Percentiles rank a stretch among this genome's conserved stretches.
Conservation (phyloP, 1,140 invertebrate species). For the Micrasema minimum region DNA sequence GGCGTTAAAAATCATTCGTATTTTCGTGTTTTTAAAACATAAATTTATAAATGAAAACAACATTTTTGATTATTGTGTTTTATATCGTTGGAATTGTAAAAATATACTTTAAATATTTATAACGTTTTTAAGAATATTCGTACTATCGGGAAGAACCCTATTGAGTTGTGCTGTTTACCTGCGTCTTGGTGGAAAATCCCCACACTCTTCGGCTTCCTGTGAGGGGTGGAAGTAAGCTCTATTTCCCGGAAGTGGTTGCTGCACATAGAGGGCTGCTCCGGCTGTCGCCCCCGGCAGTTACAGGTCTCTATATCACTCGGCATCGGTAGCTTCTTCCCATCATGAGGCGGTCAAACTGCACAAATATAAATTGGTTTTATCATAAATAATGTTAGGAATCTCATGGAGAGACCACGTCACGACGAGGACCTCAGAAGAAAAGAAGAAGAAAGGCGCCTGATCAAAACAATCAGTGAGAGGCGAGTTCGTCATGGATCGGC, state of each 20-base stretch:
- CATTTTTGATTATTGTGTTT: too few species aligned
- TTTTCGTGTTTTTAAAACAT: too few species aligned
- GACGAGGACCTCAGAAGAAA: too few species aligned
- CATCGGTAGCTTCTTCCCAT: constrained; percentile 17
- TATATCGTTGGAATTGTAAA: too few species aligned
- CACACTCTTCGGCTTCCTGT: constrained; percentile 8
- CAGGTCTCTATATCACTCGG: constrained; percentile 20
- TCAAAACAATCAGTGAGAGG: too few species aligned
- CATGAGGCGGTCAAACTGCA: neutral
- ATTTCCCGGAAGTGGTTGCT: constrained; percentile 35
- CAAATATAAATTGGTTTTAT: neutral
- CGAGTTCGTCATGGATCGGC: neutral
- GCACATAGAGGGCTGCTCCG: constrained; percentile 25
- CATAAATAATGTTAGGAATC: neutral
- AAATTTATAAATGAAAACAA: too few species aligned
- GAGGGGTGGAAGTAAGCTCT: constrained; percentile 38
- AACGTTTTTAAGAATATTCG: too few species aligned
- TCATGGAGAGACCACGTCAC: neutral
- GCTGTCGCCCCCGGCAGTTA: neutral
- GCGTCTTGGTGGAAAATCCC: constrained; percentile 5
- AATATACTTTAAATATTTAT: too few species aligned
- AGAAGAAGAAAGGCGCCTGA: too few species aligned
- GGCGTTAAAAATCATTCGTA: too few species aligned
- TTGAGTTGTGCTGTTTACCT: neutral
- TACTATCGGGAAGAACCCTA: too few species aligned